phyloP scores from a whole-genome alignment of 2,888 invertebrate species.

The Hydrotaea cyrtoneurina region DNA sequence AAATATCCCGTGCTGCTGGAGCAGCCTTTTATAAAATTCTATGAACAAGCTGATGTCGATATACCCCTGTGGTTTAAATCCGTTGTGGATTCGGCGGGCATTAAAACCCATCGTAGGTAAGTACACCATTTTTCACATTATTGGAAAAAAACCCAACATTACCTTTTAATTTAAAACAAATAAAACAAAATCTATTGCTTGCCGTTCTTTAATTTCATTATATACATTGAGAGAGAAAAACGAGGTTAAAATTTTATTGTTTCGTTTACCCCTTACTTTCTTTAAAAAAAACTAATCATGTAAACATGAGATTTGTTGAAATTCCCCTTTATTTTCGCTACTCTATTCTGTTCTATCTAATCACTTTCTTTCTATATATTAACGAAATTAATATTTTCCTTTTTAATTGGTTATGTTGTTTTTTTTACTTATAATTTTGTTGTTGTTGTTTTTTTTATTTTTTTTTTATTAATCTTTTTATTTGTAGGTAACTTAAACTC shows the following conservation, averaged over 20 bases:
- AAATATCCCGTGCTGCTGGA: constrained; percentile 95
- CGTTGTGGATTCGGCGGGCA: constrained; percentile 82
- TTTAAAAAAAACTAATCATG: constrained; percentile 46
- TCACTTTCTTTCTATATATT: constrained; percentile 23
- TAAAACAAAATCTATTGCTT: constrained; percentile 45
- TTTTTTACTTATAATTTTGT: constrained; percentile 56
- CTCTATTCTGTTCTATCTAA: background rate
- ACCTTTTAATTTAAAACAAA: constrained; percentile 11
- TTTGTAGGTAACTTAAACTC: constrained; percentile 81
- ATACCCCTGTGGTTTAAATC: constrained; percentile 93
- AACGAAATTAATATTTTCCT: constrained; percentile 21
- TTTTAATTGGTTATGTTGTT: constrained; percentile 66
- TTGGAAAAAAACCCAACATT: background rate
- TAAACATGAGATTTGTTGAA: constrained; percentile 20
- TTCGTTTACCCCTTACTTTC: background rate
- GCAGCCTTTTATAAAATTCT: constrained; percentile 92
- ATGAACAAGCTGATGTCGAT: constrained; percentile 86
- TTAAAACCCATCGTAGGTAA: constrained; percentile 79
- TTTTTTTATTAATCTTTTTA: constrained; percentile 78
- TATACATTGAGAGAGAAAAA: background rate
- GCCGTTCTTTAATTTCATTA: constrained; percentile 38
- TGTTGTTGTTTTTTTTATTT: constrained; percentile 72
- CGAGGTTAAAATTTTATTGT: background rate
- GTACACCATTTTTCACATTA: constrained; percentile 58
- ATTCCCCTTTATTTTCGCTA: background rate